Conservation (phyloP, 2,888 invertebrate species). For the Resseliella maxima region DNA sequence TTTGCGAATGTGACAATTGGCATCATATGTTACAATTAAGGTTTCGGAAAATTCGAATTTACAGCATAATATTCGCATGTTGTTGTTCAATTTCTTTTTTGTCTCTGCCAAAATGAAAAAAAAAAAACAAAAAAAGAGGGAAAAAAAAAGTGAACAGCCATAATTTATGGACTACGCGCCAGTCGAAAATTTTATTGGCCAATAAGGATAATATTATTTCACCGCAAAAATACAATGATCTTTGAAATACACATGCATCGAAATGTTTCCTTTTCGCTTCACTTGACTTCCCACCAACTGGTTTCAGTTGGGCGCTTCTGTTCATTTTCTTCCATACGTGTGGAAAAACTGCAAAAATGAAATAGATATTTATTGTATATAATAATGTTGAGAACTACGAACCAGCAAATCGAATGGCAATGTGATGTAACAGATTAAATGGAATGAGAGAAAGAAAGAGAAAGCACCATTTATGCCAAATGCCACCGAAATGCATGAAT, state of each 20-base stretch:
- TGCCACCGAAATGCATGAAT: not conserved
- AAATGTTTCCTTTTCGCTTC: constrained; percentile 28
- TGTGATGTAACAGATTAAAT: not conserved
- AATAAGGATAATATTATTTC: constrained; percentile 36
- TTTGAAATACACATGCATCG: not conserved
- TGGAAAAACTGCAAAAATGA: constrained; percentile 43
- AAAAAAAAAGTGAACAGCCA: not conserved
- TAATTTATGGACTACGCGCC: constrained; percentile 31
- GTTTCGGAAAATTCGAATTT: constrained; percentile 11
- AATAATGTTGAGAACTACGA: not conserved
- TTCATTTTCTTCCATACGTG: not conserved
- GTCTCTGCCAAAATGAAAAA: too few relatives aligned
- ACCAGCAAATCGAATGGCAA: not conserved
- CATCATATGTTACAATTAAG: constrained; percentile 37
- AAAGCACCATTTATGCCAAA: not conserved
- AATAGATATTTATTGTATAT: constrained; percentile 54
- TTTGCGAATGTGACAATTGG: constrained; percentile 14
- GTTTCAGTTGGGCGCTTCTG: constrained; percentile 30
- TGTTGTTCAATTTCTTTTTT: not conserved
- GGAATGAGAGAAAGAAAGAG: too few relatives aligned
- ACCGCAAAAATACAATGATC: not conserved
- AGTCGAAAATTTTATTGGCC: constrained; percentile 20
- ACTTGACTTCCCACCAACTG: constrained; percentile 4
- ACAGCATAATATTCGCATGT: not conserved
- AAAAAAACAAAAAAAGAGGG: not conserved